Conservation (phyloP, 2,113 vertebrate genomes). For the Rallus limicola region DNA sequence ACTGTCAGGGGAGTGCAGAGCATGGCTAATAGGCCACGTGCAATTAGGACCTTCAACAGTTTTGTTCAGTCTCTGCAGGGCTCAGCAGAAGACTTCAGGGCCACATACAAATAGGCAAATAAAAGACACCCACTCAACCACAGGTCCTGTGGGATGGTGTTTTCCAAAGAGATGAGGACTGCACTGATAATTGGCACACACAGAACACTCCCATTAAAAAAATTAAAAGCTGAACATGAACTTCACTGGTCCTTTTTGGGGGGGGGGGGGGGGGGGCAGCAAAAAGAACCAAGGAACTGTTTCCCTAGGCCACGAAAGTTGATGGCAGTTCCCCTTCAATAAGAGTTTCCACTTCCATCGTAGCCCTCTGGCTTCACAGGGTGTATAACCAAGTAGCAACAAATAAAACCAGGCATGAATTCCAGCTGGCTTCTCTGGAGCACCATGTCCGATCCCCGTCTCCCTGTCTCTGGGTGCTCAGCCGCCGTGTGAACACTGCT, state of each 20-base stretch:
- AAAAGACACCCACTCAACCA: not conserved
- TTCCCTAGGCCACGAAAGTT: not conserved
- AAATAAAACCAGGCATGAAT: not conserved
- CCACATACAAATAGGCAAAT: not conserved
- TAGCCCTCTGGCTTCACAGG: not conserved
- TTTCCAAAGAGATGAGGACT: not conserved
- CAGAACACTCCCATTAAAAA: not conserved
- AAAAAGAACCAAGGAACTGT: not conserved
- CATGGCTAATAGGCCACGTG: not conserved
- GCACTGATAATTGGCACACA: not conserved
- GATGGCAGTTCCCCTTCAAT: not conserved
- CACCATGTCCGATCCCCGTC: not conserved
- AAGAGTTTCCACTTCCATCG: conserved; percentile 10
- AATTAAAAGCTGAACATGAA: not conserved
- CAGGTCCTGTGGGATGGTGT: not conserved
- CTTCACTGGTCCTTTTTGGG: not conserved
- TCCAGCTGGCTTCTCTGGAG: not conserved
- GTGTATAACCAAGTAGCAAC: not conserved
- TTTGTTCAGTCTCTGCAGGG: not conserved
- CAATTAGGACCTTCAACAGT: not conserved
- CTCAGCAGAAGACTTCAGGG: not conserved
- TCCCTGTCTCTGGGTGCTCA: not conserved
- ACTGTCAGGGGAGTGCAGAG: not conserved
- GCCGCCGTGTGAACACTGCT: not conserved
- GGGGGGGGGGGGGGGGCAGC: not conserved